phyloP scores from a whole-genome alignment of 2,797 vertebrate genomes.

The Periophthalmus magnuspinnatus region DNA sequence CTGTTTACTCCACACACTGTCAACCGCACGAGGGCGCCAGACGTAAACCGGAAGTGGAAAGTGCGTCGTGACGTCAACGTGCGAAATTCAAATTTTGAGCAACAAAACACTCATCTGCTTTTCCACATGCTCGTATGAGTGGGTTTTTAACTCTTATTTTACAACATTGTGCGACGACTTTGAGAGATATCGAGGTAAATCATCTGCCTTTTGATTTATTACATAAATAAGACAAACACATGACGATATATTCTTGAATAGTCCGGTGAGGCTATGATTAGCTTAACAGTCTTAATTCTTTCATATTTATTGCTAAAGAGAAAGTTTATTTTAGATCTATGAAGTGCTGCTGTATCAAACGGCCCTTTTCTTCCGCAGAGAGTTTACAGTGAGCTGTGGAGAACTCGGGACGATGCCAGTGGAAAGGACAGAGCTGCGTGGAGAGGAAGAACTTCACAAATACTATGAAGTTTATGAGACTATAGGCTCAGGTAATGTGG shows the following conservation, averaged over 20 bases:
- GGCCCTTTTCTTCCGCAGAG: neutral
- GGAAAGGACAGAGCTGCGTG: constrained; percentile 57
- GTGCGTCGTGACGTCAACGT: constrained; percentile 50
- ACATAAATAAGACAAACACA: neutral
- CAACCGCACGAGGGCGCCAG: constrained; percentile 36
- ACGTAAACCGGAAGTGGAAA: constrained; percentile 67
- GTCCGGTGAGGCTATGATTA: neutral
- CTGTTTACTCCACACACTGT: no score
- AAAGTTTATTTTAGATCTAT: neutral
- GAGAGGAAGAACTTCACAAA: constrained; percentile 84
- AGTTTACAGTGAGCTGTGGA: constrained; percentile 1
- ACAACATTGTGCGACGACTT: neutral
- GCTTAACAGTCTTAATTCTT: neutral
- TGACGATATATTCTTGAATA: neutral
- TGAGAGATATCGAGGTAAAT: constrained; percentile 31
- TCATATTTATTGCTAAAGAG: neutral
- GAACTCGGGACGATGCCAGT: constrained; percentile 59
- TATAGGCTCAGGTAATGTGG: constrained; percentile 85
- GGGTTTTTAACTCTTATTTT: neutral
- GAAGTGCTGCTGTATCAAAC: neutral
- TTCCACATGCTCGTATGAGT: neutral
- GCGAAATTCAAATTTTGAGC: constrained; percentile 79
- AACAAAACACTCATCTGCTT: constrained; percentile 41
- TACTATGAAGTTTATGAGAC: constrained; percentile 90
- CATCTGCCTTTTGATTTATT: fast-evolving